Percentiles rank a stretch among this genome's conserved stretches.
These are phyloP conservation scores for Andrena praecox DNA, from an alignment of 2,888 invertebrate species.

Conservation along the genomic window DNA sequence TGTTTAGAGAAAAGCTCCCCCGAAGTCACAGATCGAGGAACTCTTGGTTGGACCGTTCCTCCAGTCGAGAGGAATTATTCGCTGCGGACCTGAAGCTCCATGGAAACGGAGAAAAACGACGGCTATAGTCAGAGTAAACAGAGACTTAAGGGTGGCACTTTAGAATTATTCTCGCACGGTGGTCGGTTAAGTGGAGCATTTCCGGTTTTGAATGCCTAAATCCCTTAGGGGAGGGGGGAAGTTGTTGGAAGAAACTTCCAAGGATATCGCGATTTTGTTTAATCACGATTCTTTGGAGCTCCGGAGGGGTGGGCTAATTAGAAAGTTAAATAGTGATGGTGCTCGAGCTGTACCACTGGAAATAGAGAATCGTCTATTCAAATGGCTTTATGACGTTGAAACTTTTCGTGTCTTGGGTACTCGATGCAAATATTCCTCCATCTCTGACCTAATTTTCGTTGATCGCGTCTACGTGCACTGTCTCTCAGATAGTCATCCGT, in stretches of 20 bases:
- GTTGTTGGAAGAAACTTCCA: background rate
- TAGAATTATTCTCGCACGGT: slow-evolving; percentile 34
- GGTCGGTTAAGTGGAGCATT: slow-evolving; percentile 15
- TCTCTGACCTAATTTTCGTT: background rate
- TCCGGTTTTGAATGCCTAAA: slow-evolving; percentile 15
- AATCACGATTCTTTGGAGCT: slow-evolving; percentile 28
- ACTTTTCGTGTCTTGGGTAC: background rate
- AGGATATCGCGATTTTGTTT: slow-evolving; percentile 32
- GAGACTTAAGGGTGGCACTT: slow-evolving; percentile 36
- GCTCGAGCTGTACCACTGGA: background rate
- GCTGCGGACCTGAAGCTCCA: background rate
- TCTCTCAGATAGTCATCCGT: too few relatives aligned
- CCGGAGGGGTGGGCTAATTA: slow-evolving; percentile 20
- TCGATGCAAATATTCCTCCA: background rate
- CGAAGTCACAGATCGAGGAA: background rate
- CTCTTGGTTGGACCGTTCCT: background rate
- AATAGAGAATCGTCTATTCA: slow-evolving; percentile 17
- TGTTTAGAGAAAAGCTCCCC: background rate
- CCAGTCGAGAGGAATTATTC: slow-evolving; percentile 5
- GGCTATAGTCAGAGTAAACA: slow-evolving; percentile 26
- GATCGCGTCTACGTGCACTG: too few relatives aligned
- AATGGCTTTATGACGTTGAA: background rate
- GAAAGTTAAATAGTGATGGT: slow-evolving; percentile 36
- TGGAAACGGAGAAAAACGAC: slow-evolving; percentile 7
- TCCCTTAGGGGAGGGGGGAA: background rate